These are phyloP conservation scores for Tetramorium parvispinum DNA, from an alignment of 1,140 invertebrate genomes.

Conservation along the genomic window DNA sequence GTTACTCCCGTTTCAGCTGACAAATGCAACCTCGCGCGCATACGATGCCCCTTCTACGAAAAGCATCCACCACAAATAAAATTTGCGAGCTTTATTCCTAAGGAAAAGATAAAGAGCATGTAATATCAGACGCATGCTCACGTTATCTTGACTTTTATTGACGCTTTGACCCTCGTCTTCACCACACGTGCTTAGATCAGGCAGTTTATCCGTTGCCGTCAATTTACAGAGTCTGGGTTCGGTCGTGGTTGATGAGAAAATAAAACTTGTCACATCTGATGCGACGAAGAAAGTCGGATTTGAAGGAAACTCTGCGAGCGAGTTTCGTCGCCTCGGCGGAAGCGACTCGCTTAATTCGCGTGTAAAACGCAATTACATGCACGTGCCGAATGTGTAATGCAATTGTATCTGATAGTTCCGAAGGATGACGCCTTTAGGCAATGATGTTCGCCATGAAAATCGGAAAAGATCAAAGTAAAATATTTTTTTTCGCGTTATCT, in stretches of 20 bases:
- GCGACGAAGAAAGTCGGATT: neutral
- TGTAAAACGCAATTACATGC: slow-evolving; percentile 49
- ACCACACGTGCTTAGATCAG: slow-evolving; percentile 18
- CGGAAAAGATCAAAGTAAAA: neutral
- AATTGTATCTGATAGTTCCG: slow-evolving; percentile 17
- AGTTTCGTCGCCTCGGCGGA: neutral
- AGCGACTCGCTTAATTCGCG: slow-evolving; percentile 17
- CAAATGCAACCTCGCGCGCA: slow-evolving; percentile 32
- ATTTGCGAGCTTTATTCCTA: slow-evolving; percentile 18
- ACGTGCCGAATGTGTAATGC: slow-evolving; percentile 15
- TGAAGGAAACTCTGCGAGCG: neutral
- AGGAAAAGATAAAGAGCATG: neutral
- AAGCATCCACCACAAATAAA: slow-evolving; percentile 13
- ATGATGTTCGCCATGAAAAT: neutral
- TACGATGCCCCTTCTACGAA: neutral
- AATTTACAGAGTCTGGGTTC: neutral
- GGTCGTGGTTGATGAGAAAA: slow-evolving; percentile 3
- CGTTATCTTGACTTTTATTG: slow-evolving; percentile 57
- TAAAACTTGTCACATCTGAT: neutral
- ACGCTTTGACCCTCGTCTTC: slow-evolving; percentile 47
- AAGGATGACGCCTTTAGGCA: neutral
- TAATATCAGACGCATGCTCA: slow-evolving; percentile 28
- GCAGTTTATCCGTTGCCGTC: slow-evolving; percentile 38
- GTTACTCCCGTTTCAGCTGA: slow-evolving; percentile 13
- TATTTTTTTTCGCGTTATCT: neutral